Percentiles rank a stretch among this genome's conserved stretches.
These are phyloP conservation scores for Mareca penelope DNA, from an alignment of 2,797 vertebrate species.

Conservation along the genomic window DNA sequence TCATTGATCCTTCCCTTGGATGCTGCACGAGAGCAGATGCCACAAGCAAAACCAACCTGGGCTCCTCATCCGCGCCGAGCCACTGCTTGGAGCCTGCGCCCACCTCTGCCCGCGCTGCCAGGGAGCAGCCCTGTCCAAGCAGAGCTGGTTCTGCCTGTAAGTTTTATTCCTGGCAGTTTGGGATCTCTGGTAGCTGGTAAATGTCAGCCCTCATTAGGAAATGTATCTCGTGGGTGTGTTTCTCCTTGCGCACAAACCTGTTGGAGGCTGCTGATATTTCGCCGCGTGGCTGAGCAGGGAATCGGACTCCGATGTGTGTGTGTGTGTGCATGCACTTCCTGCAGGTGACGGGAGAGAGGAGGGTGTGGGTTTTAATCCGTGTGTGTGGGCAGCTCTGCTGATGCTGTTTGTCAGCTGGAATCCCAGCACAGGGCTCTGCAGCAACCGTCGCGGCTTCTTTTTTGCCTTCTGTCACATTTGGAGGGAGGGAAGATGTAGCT, in stretches of 20 bases:
- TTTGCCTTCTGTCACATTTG: conserved; percentile 57
- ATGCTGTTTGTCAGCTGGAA: conserved; percentile 54
- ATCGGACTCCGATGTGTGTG: not conserved
- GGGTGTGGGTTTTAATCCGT: not conserved
- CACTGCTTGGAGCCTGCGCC: not conserved
- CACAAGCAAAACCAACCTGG: not conserved
- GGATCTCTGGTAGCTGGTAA: not conserved
- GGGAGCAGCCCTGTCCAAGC: not conserved
- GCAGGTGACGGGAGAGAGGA: conserved; percentile 16
- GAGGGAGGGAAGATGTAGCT: conserved; percentile 63
- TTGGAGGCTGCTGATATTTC: not conserved
- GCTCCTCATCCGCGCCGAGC: accelerated
- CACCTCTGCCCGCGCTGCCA: not conserved
- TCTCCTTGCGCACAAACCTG: not conserved
- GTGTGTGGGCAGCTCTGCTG: conserved; percentile 25
- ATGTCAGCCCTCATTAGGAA: conserved; percentile 38
- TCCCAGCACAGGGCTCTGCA: conserved; percentile 20
- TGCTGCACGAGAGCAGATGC: not conserved
- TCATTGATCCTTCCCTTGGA: not conserved
- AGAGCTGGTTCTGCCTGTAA: not conserved
- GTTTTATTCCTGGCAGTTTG: not conserved
- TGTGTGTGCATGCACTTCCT: not conserved
- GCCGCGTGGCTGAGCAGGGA: not conserved
- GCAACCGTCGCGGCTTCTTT: not conserved
- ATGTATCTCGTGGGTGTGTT: not conserved